Evolutionary conservation across 2,797 vertebrate genomes (phyloP).

Genomic region (Myotis findleyi): DNA sequence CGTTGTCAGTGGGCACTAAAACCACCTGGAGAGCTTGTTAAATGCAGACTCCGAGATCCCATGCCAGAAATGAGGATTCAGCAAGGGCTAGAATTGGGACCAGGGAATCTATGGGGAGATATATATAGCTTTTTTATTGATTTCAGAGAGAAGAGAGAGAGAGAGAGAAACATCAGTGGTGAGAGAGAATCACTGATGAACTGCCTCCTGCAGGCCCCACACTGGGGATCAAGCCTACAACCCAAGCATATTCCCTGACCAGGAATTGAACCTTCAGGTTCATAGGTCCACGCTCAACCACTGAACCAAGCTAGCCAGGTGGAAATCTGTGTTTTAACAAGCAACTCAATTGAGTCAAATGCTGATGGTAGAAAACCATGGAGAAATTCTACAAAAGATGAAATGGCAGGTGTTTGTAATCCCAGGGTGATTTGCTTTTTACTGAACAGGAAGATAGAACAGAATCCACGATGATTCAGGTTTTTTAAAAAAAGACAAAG

Average conservation of each 20-base stretch:
- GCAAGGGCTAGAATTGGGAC: not conserved
- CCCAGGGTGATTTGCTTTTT: not conserved
- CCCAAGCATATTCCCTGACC: no score
- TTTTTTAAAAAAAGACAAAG: not conserved
- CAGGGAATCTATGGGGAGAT: not conserved
- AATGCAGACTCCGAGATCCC: not conserved
- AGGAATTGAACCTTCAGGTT: no score
- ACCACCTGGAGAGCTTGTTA: not conserved
- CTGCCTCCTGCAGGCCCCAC: no score
- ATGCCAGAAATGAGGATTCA: not conserved
- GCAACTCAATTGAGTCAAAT: not conserved
- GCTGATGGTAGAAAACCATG: not conserved
- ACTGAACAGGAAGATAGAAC: not conserved
- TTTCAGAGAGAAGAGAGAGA: not conserved
- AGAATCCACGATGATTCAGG: not conserved
- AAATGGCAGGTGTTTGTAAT: not conserved
- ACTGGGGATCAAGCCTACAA: no score
- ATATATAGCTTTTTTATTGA: no score
- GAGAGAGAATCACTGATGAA: no score
- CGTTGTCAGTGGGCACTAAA: not conserved
- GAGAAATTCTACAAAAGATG: not conserved
- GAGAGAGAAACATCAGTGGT: not conserved
- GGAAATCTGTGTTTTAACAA: not conserved
- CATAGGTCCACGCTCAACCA: no score
- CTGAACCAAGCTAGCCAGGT: no score